Base-by-base conservation (phyloP, 2,888 invertebrate species). In the Bimastos eiseni region DNA sequence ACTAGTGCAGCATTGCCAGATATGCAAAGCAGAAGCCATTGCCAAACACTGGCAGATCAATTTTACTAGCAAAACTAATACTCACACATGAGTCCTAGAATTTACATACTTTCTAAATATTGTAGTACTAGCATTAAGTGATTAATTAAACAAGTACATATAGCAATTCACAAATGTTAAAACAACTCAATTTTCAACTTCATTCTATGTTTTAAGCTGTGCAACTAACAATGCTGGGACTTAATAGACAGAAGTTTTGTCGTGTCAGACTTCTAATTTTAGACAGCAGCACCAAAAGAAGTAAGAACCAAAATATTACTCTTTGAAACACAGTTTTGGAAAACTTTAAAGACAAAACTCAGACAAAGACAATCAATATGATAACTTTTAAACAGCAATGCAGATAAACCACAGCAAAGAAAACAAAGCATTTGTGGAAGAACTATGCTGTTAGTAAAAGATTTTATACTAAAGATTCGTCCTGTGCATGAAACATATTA, bases 301-400 rank as follows among this genome's bases (percentile, higher is more conserved):
- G 3, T 70, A 70, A 70, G 30, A 70, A 70, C 70, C n/a, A 2
- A 70, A 70, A 30, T 70, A n/a, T 70, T 30, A 70, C 4, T 70
- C 8, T 17, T 8, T 70, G 30, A n/a, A n/a, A 70, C 8, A n/a
- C 30, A 55, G 55, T 70, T 70, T n/a, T n/a, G 70, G 70, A 70
- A 70, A 70, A 70, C 13, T 70, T 70, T 70, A 70, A 70, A 70
- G 70, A 70, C 70, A 70, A 70, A 70, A 70, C 70, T 70, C n/a
- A n/a, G 70, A 70, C 70, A 55, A 30, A 70, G 30, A 70, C 70
- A 70, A 70, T n/a, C 70, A 70, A n/a, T 70, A 30, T 8, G n/a
- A 70, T 11, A 70, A 70, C 49, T n/a, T 70, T 70, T 70, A 17
- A 70, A 70, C 70, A 70, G 70, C 30, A 70, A 30, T 70, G n/a